Conservation (phyloP, 2,113 vertebrate species). For the Myrmecophaga tridactyla region DNA sequence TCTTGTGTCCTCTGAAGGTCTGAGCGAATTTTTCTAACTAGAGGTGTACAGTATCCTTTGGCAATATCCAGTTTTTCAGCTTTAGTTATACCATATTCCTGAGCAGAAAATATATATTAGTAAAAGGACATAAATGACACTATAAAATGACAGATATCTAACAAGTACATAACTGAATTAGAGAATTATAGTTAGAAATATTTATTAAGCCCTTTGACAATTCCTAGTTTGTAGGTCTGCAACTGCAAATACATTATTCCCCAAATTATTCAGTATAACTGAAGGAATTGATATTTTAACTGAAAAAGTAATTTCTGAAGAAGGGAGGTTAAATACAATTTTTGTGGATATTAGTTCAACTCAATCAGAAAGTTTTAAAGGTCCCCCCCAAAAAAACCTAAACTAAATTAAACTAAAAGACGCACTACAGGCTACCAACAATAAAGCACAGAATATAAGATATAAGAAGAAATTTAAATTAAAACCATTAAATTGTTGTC, state of each 20-base stretch:
- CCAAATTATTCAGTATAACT: neutral
- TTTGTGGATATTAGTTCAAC: neutral
- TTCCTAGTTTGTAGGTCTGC: neutral
- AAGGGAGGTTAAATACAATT: neutral
- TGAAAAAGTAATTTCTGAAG: constrained; percentile 19
- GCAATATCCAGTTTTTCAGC: constrained; percentile 93
- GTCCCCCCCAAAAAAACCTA: neutral
- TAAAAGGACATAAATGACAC: constrained; percentile 10
- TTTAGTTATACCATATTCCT: constrained; percentile 94
- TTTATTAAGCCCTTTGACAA: neutral
- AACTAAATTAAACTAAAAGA: neutral
- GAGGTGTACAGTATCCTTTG: constrained; percentile 93
- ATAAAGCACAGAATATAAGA: neutral
- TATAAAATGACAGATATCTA: constrained; percentile 2
- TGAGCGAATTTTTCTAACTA: constrained; percentile 92
- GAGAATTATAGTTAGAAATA: neutral
- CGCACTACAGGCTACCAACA: neutral
- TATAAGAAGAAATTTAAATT: neutral
- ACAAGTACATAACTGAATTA: constrained; percentile 19
- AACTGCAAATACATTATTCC: neutral
- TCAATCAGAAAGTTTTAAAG: neutral
- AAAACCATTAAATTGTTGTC: neutral
- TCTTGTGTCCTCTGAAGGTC: constrained; percentile 94
- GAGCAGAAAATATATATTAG: constrained; percentile 66
- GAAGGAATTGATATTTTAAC: neutral